These are phyloP conservation scores for Melipona quadrifasciata DNA, from an alignment of 1,140 invertebrate species.

Conservation along the genomic window DNA sequence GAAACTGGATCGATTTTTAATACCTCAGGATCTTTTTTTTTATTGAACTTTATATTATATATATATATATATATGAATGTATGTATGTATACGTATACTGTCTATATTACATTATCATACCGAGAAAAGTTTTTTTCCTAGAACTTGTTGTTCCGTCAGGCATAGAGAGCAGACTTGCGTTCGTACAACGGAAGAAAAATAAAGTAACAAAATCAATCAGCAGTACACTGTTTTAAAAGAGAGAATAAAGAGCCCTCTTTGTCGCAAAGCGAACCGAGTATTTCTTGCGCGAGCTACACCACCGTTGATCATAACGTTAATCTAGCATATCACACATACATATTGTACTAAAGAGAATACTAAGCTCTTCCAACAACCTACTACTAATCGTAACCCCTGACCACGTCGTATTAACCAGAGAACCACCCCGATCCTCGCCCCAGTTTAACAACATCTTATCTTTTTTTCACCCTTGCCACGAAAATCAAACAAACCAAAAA, in stretches of 20 bases:
- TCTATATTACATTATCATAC: constrained; percentile 2
- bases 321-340: constrained; percentile 21
- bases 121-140: constrained; percentile 30
- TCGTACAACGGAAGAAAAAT: background rate
- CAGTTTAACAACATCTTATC: background rate
- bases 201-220: background rate
- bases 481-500: constrained; percentile 9
- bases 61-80: background rate
- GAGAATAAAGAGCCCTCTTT: constrained; percentile 25
- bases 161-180: constrained; percentile 33
- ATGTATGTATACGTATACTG: constrained; percentile 11
- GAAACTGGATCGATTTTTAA: constrained; percentile 31
- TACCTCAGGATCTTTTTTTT: constrained; percentile 51
- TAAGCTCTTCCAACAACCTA: background rate
- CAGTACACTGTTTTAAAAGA: background rate
- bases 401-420: background rate
- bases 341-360: constrained; percentile 15
- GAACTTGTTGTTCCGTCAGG: constrained; percentile 5
- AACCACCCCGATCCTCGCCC: background rate
- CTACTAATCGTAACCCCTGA: background rate
- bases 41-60: constrained; percentile 41
- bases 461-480: constrained; percentile 5
- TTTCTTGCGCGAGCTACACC: constrained; percentile 10
- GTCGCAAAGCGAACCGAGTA: constrained; percentile 12
- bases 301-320: constrained; percentile 36